Conservation (phyloP, 2,797 vertebrate genomes). For the Danio aesculapii region DNA sequence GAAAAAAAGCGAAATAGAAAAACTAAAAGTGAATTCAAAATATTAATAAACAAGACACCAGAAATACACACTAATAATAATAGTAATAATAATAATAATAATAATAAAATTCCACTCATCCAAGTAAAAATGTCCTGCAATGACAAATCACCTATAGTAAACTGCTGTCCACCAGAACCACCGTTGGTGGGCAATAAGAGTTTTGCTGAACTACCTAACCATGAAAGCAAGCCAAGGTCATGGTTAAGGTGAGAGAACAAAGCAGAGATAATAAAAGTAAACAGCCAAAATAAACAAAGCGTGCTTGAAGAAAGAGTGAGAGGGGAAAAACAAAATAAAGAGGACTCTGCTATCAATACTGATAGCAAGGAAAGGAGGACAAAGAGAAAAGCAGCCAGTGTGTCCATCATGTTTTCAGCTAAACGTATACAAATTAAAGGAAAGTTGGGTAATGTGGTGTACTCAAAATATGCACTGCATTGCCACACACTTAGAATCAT, state of each 20-base stretch:
- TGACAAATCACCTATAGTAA: neutral
- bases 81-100: no score
- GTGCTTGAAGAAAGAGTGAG: slow-evolving; percentile 20
- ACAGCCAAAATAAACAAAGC: slow-evolving; percentile 23
- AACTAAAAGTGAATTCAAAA: no score
- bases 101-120: no score
- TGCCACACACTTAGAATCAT: slow-evolving; percentile 22
- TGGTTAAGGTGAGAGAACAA: slow-evolving; percentile 42
- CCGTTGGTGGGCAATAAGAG: slow-evolving; percentile 21
- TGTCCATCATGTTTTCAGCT: slow-evolving; percentile 43
- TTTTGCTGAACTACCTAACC: slow-evolving; percentile 34
- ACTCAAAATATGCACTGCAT: slow-evolving; percentile 35
- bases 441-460: neutral
- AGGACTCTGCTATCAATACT: slow-evolving; percentile 40
- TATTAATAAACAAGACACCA: no score
- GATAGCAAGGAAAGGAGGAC: slow-evolving; percentile 46
- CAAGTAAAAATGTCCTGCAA: neutral
- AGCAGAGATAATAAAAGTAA: slow-evolving; percentile 38
- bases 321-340: neutral
- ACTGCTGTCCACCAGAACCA: slow-evolving; percentile 29
- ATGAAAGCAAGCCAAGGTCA: slow-evolving; percentile 37
- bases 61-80: no score
- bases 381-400: slow-evolving; percentile 21
- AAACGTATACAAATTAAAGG: slow-evolving; percentile 27
- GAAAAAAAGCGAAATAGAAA: no score